Evolutionary conservation across 2,888 invertebrate genomes (phyloP).

Genomic region (Xestobium rufovillosum): DNA sequence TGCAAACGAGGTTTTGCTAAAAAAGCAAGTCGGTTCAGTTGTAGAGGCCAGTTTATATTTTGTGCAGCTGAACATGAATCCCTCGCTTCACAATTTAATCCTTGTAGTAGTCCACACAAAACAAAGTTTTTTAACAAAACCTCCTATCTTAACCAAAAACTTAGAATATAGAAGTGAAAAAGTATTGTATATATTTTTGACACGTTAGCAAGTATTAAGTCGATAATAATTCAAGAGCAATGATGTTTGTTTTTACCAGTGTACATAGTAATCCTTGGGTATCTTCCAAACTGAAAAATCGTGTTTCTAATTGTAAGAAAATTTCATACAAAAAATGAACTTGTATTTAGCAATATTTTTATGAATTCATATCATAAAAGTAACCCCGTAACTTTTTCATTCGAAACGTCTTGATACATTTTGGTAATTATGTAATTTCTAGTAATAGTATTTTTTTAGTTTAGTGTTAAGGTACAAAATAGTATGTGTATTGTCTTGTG

Average conservation of each 20-base stretch:
- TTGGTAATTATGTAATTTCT: conserved; percentile 31
- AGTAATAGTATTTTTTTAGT: conserved; percentile 40
- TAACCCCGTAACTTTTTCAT: neutral
- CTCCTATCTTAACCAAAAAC: conserved; percentile 5
- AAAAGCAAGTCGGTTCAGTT: neutral
- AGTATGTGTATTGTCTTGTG: conserved; percentile 44
- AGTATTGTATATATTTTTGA: conserved; percentile 25
- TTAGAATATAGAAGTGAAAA: conserved; percentile 7
- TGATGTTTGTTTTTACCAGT: conserved; percentile 4
- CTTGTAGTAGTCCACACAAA: no score
- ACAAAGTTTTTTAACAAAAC: conserved; percentile 3
- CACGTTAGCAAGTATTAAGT: conserved; percentile 21
- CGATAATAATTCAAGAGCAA: conserved; percentile 13
- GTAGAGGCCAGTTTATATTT: neutral
- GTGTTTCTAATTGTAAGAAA: neutral
- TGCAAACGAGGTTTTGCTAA: neutral
- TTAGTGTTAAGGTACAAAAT: conserved; percentile 39
- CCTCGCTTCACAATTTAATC: no score
- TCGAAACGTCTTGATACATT: neutral
- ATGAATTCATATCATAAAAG: conserved; percentile 2
- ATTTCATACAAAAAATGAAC: neutral
- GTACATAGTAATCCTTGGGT: neutral
- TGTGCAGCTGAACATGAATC: no score
- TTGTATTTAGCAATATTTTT: conserved; percentile 2
- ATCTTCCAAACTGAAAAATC: neutral